These are phyloP conservation scores for Pararge aegeria DNA, from an alignment of 1,140 invertebrate species.

Conservation along the genomic window DNA sequence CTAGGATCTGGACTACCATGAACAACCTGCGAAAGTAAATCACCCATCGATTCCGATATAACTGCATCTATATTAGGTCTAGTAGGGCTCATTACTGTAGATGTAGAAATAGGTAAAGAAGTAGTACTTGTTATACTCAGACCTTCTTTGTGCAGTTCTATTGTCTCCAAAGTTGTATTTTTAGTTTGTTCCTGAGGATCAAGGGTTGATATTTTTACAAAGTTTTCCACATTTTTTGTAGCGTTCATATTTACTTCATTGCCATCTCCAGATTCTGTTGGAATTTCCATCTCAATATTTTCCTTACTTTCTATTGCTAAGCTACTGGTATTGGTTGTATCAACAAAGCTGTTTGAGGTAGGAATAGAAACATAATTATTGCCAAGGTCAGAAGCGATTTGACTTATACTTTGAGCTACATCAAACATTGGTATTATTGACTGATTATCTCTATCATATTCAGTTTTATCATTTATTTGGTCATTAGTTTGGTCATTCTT, in stretches of 20 bases:
- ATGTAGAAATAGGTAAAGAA: constrained; percentile 16
- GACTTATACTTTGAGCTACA: constrained; percentile 71
- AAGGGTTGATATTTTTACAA: constrained; percentile 65
- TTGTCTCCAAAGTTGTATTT: constrained; percentile 15
- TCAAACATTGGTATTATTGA: constrained; percentile 58
- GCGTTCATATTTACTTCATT: constrained; percentile 31
- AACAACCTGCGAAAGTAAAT: constrained; percentile 65
- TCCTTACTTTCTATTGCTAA: constrained; percentile 67
- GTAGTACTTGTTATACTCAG: background rate
- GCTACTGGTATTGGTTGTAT: constrained; percentile 44
- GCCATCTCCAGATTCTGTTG: constrained; percentile 37
- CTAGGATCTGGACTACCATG: constrained; percentile 35
- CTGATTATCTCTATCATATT: constrained; percentile 38
- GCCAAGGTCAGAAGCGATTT: constrained; percentile 72
- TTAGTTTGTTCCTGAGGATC: constrained; percentile 43
- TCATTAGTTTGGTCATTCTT: constrained; percentile 25
- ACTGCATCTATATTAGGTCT: constrained; percentile 53
- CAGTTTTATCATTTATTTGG: constrained; percentile 27
- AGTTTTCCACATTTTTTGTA: constrained; percentile 46
- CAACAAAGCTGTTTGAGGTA: constrained; percentile 51
- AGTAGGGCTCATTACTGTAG: constrained; percentile 25
- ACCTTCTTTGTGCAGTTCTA: background rate
- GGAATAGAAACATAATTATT: constrained; percentile 49
- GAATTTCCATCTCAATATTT: constrained; percentile 67
- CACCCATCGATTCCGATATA: constrained; percentile 68